phyloP scores from a whole-genome alignment of 2,888 invertebrate species.

The Tachystola acroxantha region DNA sequence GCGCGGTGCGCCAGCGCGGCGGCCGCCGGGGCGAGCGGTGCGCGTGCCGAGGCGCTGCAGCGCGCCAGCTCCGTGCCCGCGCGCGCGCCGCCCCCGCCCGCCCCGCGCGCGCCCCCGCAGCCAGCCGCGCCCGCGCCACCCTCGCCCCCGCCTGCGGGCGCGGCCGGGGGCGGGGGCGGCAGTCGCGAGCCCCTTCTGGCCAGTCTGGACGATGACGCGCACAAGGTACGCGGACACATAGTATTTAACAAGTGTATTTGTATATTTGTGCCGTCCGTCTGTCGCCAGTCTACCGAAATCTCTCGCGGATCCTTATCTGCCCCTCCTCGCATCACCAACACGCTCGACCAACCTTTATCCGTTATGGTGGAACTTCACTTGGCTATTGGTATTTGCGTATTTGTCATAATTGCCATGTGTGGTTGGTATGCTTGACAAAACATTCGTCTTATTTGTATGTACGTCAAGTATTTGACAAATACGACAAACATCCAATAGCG shows the following conservation, averaged over 20 bases:
- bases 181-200: slow-evolving; percentile 83
- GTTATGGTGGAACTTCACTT: too few species aligned
- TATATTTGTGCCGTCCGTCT: too few species aligned
- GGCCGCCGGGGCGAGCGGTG: slow-evolving; percentile 20
- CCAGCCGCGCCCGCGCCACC: slow-evolving; percentile 36
- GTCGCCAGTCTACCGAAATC: too few species aligned
- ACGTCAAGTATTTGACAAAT: too few species aligned
- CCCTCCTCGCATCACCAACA: too few species aligned
- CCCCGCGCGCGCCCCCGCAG: slow-evolving; percentile 43
- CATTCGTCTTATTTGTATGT: too few species aligned
- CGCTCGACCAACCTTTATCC: too few species aligned
- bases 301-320: too few species aligned
- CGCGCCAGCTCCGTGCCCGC: slow-evolving; percentile 56
- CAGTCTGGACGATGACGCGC: slow-evolving; percentile 69
- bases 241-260: not conserved
- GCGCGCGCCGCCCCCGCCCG: slow-evolving; percentile 47
- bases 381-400: too few species aligned
- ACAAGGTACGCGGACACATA: slow-evolving; percentile 42
- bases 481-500: too few species aligned
- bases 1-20: slow-evolving; percentile 38
- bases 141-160: slow-evolving; percentile 28
- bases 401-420: too few species aligned
- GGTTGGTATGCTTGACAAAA: too few species aligned
- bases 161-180: slow-evolving; percentile 44
- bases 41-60: slow-evolving; percentile 21